Evolutionary conservation across 2,113 vertebrate species (phyloP), one percentile per base, ranked within the genome.

Genomic region (Antigone vipio): DNA sequence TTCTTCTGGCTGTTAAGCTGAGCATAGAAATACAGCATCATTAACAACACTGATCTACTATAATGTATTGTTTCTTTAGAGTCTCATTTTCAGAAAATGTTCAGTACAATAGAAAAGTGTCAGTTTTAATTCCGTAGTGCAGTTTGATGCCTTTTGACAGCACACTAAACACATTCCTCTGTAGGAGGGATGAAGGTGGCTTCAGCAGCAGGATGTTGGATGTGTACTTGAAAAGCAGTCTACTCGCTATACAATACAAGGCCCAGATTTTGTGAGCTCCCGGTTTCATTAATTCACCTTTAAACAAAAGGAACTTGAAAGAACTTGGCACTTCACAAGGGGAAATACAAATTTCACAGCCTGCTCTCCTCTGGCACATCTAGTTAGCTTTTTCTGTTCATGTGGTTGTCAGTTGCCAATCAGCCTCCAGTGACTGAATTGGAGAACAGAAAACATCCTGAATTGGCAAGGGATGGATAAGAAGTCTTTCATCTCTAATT

Each of bases 401-500:
- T 93, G 71, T 89, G 40, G 78, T 87, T 94, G 85, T 96, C 91
- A 89, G 83, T 92, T 96, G 94, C 96, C 96, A 93, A 2, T 97
- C 89, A 95, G 75, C 81, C 88, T 95, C 80, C 64, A 86, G 64
- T 88, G 76, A 86, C 40, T 94, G 92, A 94, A 85, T 15, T 84
- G 75, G 92, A 89, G 89, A 95, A 89, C 45, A 91, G 77, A 95
- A 90, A 96, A 84, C 85, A 90, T 92, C 72, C 80, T 73, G 38
- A 95, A 95, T 82, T 96, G 93, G 89, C 94, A 95, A 95, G 87
- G 88, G 81, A 85, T 63, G 72, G 78, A 68, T 91, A 92, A 96
- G 56, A 95, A 93, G 80, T 85, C 93, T 92, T 96, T 96, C 56
- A 92, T 94, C 76, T 92, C 85, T 91, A 85, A 90, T 95, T 95